Base-by-base conservation (phyloP, 1,140 invertebrate genomes). In the Leptestheria dahalacensis region DNA sequence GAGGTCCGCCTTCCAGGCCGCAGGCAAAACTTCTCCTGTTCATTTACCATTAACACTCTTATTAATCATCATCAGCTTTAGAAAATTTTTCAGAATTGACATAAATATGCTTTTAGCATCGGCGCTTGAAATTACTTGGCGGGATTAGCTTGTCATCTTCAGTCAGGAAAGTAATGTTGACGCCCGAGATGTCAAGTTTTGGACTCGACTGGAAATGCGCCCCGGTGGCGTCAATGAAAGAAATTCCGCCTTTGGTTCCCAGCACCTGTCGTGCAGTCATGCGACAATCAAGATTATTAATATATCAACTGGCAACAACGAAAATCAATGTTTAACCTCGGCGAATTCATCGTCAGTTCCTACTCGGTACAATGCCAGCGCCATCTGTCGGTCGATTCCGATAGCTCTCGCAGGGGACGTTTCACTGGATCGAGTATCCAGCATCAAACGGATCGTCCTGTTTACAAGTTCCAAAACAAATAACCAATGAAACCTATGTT, bases 311-410 rank as follows among this genome's bases (percentile, higher is more conserved):
- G 53, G 21, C 20, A 47, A 46, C 41, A 23, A 58, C 21, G 15
- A n/a, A 20, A 21, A 46, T 24, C 46, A 51, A 21, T 2, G 21
- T 18, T 3, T 41, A 29, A 62, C 61, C 48, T 62, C 61, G n/a
- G 55, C 61, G 28, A 60, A 62, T 52, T 62, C 61, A 49, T 59
- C 26, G 26, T 62, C 61, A 12, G 47, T 47, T 25, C 61, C 61
- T 9, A 62, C 61, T 18, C 61, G 61, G n/a, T 59, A 62, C 10
- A 62, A 51, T 18, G 54, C 61, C 26, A 62, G 21, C 20, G 28
- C 61, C 54, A 62, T 57, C 12, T 62, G 46, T 20, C 50, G 47
- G 29, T 62, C 61, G 20, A 62, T 49, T 29, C 61, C 61, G 48
- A 62, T 48, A 15, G 54, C 61, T 20, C 48, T 25, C n/a, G 46